A percentile compares a stretch with the other conserved stretches of the same genome.
These are phyloP conservation scores for Labroides dimidiatus DNA, from an alignment of 2,797 vertebrate genomes.

Conservation along the genomic window DNA sequence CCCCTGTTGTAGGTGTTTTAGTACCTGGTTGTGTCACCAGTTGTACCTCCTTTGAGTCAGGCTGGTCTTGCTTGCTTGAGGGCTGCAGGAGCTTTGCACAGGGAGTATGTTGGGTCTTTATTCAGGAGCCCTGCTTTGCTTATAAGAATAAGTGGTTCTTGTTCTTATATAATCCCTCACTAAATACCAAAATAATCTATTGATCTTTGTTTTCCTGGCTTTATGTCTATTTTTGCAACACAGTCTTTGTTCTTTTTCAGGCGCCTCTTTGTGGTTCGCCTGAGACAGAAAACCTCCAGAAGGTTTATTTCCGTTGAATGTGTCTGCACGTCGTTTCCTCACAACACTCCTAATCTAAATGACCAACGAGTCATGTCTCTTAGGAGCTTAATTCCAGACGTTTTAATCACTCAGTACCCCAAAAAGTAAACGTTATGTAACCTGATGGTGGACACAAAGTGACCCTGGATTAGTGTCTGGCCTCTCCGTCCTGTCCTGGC, in stretches of 20 bases:
- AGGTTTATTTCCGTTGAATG: conserved; percentile 37
- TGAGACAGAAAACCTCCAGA: conserved; percentile 34
- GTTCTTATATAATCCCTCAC: background rate
- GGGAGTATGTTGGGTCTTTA: too few relatives aligned
- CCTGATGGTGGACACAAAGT: conserved; percentile 30
- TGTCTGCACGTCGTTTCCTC: conserved; percentile 3
- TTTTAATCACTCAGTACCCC: conserved; percentile 32
- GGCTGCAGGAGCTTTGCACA: too few relatives aligned
- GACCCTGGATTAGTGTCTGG: conserved; percentile 71
- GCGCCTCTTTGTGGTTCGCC: conserved; percentile 32
- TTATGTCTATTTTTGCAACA: conserved; percentile 16
- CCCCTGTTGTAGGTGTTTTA: too few relatives aligned
- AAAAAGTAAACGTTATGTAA: conserved; percentile 51
- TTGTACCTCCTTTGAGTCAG: too few relatives aligned
- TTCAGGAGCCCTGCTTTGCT: too few relatives aligned
- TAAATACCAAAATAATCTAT: background rate
- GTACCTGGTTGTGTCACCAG: too few relatives aligned
- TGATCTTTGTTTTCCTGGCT: conserved; percentile 10
- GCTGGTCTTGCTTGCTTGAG: too few relatives aligned
- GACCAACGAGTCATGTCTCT: conserved; percentile 7
- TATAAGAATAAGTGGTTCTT: background rate
- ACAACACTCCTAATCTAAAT: background rate
- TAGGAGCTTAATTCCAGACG: background rate
- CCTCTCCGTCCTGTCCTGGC: conserved; percentile 19
- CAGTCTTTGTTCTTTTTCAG: conserved; percentile 43